Evolutionary conservation across 2,888 invertebrate genomes (phyloP).

Genomic region (Marasmarcha lunaedactyla): DNA sequence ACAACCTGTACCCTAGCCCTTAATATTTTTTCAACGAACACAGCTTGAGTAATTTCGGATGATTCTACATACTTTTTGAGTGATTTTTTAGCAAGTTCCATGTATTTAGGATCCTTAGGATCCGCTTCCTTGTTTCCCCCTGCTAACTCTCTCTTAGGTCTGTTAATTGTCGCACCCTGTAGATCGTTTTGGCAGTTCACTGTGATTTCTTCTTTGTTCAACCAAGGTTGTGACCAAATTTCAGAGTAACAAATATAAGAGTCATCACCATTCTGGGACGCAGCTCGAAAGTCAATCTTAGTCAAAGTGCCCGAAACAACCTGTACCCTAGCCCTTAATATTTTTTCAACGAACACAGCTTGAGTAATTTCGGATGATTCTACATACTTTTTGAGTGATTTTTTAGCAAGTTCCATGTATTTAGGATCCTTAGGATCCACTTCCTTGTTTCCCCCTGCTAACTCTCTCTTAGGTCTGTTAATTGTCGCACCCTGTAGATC

Average conservation of each 20-base stretch:
- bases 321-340: slow-evolving; percentile 41
- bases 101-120: slow-evolving; percentile 15
- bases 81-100: slow-evolving; percentile 24
- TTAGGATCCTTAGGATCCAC: slow-evolving; percentile 17
- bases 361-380: slow-evolving; percentile 8
- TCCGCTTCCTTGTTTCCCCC: slow-evolving; percentile 16
- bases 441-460: no score
- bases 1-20: slow-evolving; percentile 48
- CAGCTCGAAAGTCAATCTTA: slow-evolving; percentile 35
- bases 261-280: slow-evolving; percentile 10
- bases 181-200: slow-evolving; percentile 4
- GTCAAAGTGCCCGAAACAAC: slow-evolving; percentile 55
- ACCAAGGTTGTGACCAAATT: slow-evolving; percentile 58
- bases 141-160: slow-evolving; percentile 4
- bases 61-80: slow-evolving; percentile 20
- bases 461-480: no score
- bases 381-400: slow-evolving; percentile 20
- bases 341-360: slow-evolving; percentile 21
- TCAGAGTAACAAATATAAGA: slow-evolving; percentile 19
- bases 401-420: slow-evolving; percentile 18
- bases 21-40: slow-evolving; percentile 26
- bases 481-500: no score
- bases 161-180: background rate
- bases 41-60: slow-evolving; percentile 11
- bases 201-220: slow-evolving; percentile 19